These are phyloP conservation scores for Drosophila littoralis DNA, from an alignment of 1,140 invertebrate genomes.

Conservation along the genomic window DNA sequence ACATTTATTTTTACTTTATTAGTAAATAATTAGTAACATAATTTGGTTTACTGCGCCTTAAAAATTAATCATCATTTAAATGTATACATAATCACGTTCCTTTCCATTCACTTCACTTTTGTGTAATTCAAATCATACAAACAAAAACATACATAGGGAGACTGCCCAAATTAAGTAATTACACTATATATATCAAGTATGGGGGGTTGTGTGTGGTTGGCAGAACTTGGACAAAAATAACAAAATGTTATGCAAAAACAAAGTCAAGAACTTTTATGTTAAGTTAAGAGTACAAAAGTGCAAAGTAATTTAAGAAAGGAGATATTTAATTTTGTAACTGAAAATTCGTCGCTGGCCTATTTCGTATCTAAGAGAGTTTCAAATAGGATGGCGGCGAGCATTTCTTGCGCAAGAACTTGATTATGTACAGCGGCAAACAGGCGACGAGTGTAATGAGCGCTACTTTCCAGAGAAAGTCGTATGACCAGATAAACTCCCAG, in stretches of 20 bases:
- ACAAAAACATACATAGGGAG: conserved; percentile 24
- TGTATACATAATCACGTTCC: conserved; percentile 62
- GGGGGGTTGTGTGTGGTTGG: conserved; percentile 26
- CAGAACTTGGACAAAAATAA: conserved; percentile 39
- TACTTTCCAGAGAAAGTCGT: conserved; percentile 98
- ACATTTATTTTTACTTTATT: conserved; percentile 49
- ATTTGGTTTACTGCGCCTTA: conserved; percentile 80
- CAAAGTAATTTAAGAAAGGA: conserved; percentile 33
- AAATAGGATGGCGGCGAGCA: conserved; percentile 91
- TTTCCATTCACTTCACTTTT: conserved; percentile 44
- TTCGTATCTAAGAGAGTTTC: conserved; percentile 74
- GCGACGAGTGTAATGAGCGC: conserved; percentile 96
- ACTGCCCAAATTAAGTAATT: conserved; percentile 46
- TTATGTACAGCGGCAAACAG: conserved; percentile 97
- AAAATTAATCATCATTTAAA: conserved; percentile 63
- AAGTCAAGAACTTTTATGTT: conserved; percentile 15
- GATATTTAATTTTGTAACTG: conserved; percentile 22
- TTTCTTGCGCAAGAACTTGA: conserved; percentile 97
- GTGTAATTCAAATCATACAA: conserved; percentile 53
- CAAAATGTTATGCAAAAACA: conserved; percentile 13
- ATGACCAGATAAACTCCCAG: conserved; percentile 96
- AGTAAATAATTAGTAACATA: conserved; percentile 81
- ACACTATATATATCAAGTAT: conserved; percentile 78
- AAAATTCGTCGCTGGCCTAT: conserved; percentile 11
- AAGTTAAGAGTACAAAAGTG: conserved; percentile 33